Evolutionary conservation across 2,797 vertebrate genomes (phyloP).

Genomic region (Muscicapa comitata): DNA sequence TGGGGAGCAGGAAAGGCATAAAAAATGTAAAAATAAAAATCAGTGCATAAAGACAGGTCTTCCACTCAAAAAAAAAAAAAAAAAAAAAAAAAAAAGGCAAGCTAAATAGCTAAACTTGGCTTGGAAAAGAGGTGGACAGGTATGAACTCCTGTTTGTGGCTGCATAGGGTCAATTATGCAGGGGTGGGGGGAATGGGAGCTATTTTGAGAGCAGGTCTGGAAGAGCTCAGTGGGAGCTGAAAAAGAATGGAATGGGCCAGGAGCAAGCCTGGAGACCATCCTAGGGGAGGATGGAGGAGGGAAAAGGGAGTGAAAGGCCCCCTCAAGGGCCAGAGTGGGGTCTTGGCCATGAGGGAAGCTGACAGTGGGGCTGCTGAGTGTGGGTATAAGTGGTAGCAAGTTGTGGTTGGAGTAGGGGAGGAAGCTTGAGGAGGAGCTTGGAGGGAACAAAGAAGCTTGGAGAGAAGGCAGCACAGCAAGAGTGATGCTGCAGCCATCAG

Average conservation of each 20-base stretch:
- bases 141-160: not conserved
- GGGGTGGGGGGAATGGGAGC: not conserved
- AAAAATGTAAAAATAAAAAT: not conserved
- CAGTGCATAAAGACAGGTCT: not conserved
- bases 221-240: not conserved
- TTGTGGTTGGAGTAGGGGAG: not conserved
- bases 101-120: not conserved
- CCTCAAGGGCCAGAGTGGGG: not conserved
- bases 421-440: not conserved
- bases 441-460: not conserved
- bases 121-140: not conserved
- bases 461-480: not conserved
- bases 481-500: not conserved
- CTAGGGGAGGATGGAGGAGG: not conserved
- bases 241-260: not conserved
- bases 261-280: not conserved
- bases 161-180: not conserved
- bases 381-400: accelerated
- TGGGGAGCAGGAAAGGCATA: not conserved
- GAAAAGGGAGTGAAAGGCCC: not conserved
- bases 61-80: not conserved
- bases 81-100: not conserved
- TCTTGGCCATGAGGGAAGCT: not conserved
- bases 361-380: not conserved
- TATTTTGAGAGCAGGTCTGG: not conserved